Evolutionary conservation across 2,888 invertebrate species (phyloP), one percentile per base, ranked within the genome.

Genomic region (Leucophora obtusa): DNA sequence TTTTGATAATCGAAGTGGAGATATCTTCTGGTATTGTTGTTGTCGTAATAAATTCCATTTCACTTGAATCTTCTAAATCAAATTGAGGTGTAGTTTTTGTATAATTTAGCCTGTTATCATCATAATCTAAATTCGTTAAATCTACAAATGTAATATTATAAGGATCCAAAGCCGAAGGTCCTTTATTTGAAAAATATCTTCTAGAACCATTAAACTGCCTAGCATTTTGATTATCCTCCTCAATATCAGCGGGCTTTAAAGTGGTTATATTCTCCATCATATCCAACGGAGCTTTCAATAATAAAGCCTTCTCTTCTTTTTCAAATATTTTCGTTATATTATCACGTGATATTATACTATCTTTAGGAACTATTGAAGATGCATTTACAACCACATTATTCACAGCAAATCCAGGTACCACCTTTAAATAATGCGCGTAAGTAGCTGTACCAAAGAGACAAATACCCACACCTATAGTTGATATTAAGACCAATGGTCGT

Each of bases 401-500:
- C 1, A 90, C 86, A 2, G 89, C 87, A 83, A 88, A 89, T 8
- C 90, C 90, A 4, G 90, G 90, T n/a, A 90, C 89, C 38, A 87
- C 85, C 66, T 87, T 89, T 2, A 90, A 72, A 59, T 88, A 90
- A 68, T 89, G 87, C 0, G 90, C 90, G 83, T 90, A 90, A 2
- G 89, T 89, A 11, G 89, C 90, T 0, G 90, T 89, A 21, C 90
- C 88, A 0, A 94, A 85, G 83, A 95, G 94, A 85, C 94, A 94
- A 1, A 93, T 38, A 0, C 93, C 94, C 0, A 93, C 93, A n/a
- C 93, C 94, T 0, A 91, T 88, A 0, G 94, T 93, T 0, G 95
- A 95, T 24, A 94, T 87, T 65, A 95, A 92, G 0, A 93, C 93
- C 50, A 96, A 88, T 0, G 93, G 92, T 10, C 96, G 91, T 87